Percentiles rank a stretch among this genome's conserved stretches.
Evolutionary conservation across 2,113 vertebrate species (phyloP).

Genomic region (Cavia porcellus): DNA sequence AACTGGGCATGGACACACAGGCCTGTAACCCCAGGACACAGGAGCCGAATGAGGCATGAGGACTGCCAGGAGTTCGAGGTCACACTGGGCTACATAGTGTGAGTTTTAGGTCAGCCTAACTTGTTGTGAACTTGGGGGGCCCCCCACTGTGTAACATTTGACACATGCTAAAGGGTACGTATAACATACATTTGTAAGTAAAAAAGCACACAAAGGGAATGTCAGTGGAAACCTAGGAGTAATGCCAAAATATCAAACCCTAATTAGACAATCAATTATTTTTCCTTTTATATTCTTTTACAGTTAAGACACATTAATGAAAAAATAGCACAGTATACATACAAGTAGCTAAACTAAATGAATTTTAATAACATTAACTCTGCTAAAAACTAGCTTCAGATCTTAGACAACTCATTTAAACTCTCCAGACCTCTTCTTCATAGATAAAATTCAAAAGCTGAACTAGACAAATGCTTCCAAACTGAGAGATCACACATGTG

Average conservation of each 20-base stretch:
- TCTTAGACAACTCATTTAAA: neutral
- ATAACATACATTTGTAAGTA: neutral
- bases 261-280: neutral
- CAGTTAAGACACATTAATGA: neutral
- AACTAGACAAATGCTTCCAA: slow-evolving; percentile 1
- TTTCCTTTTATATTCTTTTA: neutral
- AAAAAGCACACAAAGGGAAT: slow-evolving; percentile 12
- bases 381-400: slow-evolving; percentile 19
- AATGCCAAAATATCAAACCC: slow-evolving; percentile 5
- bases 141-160: neutral
- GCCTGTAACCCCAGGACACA: neutral
- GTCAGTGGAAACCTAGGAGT: neutral
- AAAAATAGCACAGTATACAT: slow-evolving; percentile 20
- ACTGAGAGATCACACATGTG: neutral
- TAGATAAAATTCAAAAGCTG: neutral
- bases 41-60: neutral
- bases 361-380: neutral
- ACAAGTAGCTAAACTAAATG: neutral
- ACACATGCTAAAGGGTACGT: neutral
- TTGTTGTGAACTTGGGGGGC: neutral
- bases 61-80: neutral
- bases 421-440: neutral
- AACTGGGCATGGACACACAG: neutral
- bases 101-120: neutral
- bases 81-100: neutral